Evolutionary conservation across 2,113 vertebrate genomes (phyloP).

Genomic region (Calypte anna): DNA sequence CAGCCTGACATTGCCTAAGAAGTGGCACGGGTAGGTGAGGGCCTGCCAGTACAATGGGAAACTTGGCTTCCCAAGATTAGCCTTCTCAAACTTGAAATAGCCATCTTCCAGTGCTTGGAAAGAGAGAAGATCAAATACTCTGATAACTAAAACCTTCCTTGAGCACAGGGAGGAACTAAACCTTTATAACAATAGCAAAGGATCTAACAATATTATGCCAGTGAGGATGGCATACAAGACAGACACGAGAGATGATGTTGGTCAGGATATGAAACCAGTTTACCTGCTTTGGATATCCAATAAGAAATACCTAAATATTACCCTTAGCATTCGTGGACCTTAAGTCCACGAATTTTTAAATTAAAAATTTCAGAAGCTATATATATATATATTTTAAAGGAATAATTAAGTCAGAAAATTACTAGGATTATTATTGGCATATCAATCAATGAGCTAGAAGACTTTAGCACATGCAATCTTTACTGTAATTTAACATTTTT

Average conservation of each 20-base stretch:
- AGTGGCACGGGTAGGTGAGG: not conserved
- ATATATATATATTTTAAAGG: not conserved
- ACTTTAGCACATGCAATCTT: not conserved
- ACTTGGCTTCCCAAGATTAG: not conserved
- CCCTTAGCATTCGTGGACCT: too few relatives aligned
- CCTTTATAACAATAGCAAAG: not conserved
- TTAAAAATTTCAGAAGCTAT: not conserved
- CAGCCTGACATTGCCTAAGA: not conserved
- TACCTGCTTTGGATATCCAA: not conserved
- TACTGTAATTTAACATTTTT: not conserved
- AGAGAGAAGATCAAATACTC: not conserved
- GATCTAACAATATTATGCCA: not conserved
- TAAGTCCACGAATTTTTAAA: rapidly evolving
- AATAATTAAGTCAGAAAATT: not conserved
- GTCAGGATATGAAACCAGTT: not conserved
- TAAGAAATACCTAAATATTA: not conserved
- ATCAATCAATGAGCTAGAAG: not conserved
- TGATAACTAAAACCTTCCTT: not conserved
- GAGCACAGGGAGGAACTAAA: not conserved
- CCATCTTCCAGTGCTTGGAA: not conserved
- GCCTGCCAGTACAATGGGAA: not conserved
- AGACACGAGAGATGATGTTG: not conserved
- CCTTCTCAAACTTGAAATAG: not conserved
- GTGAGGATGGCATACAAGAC: not conserved
- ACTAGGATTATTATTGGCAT: not conserved